Conservation (phyloP, 1,140 invertebrate species). For the Polypedilum vanderplanki region DNA sequence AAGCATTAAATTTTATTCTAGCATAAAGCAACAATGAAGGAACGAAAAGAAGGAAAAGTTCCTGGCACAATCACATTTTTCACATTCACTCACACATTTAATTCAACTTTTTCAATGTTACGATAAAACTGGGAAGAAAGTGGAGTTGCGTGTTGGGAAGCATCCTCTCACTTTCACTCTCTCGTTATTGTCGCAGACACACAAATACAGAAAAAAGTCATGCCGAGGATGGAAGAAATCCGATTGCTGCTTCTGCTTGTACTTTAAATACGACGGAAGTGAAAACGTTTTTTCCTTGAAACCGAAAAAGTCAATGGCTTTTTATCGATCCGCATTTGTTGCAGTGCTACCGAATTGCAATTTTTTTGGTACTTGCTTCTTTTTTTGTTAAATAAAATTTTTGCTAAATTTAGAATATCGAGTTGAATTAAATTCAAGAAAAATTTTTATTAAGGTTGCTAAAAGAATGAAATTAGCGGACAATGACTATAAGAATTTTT, state of each 20-base stretch:
- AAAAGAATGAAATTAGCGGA: no score
- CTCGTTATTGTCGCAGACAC: neutral
- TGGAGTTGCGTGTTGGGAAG: neutral
- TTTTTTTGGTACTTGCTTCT: neutral
- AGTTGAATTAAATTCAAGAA: no score
- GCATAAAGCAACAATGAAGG: no score
- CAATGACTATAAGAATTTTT: no score
- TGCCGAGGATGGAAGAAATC: neutral
- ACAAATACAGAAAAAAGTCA: neutral
- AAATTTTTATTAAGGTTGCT: no score
- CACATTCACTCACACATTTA: no score
- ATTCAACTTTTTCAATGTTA: neutral
- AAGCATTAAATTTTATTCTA: no score
- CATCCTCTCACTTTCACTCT: conserved; percentile 23
- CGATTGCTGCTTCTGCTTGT: no score
- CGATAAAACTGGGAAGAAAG: neutral
- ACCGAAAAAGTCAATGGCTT: conserved; percentile 11
- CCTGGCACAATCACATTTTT: no score
- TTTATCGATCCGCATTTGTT: conserved; percentile 25
- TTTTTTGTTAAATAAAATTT: neutral
- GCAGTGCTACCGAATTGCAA: neutral
- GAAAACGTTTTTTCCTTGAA: neutral
- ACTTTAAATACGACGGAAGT: neutral
- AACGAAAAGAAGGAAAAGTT: no score
- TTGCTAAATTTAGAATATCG: neutral